Base-by-base conservation (phyloP, 1,140 invertebrate genomes). In the Eriocheir sinensis region DNA sequence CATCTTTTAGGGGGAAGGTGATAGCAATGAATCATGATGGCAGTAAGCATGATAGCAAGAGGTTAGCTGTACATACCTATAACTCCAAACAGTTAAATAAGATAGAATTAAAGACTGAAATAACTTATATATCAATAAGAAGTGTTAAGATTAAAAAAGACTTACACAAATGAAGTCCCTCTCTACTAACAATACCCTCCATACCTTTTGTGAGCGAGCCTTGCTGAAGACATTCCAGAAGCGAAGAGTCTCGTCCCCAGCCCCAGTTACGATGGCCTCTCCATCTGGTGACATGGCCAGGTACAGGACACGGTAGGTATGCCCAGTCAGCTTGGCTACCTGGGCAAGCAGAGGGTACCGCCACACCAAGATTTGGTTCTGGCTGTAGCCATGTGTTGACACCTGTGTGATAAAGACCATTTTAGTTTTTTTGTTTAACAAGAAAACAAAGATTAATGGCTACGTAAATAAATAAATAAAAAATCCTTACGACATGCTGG, bases 201-300 rank as follows among this genome's bases (percentile, higher is more conserved):
- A 48, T 93, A 96, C 96, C 96, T 97, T 98, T 96, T 99, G 98
- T 93, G 98, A 99, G 85, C 99, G 97, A 27, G 99, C 99, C 97
- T 99, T 99, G 95, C 98, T 99, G 97, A 99, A 99, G 0, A 99
- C 99, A 97, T 99, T 99, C 99, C 99, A 99, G 97, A 99, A 99
- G 27, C 99, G 97, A 9, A 99, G 97, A 0, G 99, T 99, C 97
- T 99, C 99, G 97, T 99, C 99, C 0, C 99, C 99, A 30, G 99
- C 99, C 15, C 99, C 99, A 0, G 99, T 99, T 0, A 99, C 99
- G 95, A 99, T 99, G 0, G 99, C 99, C 97, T 99, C 99, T 32
- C 99, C 99, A 97, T 99, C 99, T 0, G 99, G 99, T 48, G 99
- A 99, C 97, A 99, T 98, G 0, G 99, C 99, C 96, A 99, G 97